A percentile compares a stretch with the other conserved stretches of the same genome.
Evolutionary conservation across 1,140 invertebrate species (phyloP).

Genomic region (Brachionus asplanchnoidis): DNA sequence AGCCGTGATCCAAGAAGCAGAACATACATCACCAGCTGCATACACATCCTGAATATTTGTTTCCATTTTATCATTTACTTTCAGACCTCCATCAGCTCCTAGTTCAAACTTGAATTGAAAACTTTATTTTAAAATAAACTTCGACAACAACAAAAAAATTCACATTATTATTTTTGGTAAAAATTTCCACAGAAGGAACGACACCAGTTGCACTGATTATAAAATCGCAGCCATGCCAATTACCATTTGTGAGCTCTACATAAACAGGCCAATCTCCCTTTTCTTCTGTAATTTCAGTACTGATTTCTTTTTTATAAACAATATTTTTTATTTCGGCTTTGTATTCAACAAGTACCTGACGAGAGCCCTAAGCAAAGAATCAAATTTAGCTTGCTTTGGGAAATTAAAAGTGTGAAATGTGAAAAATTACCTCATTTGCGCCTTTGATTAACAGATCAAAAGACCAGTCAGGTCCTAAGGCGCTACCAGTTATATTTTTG

Average conservation of each 20-base stretch:
- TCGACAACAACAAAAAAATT: neutral
- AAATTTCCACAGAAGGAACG: conserved; percentile 60
- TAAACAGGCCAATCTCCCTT: conserved; percentile 65
- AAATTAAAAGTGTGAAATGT: too few species aligned
- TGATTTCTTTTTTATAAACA: conserved; percentile 47
- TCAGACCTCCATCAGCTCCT: conserved; percentile 63
- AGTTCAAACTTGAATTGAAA: conserved; percentile 18
- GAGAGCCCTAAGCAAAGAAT: conserved; percentile 49
- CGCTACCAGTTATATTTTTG: conserved; percentile 65
- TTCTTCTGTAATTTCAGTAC: conserved; percentile 17
- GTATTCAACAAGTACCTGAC: conserved; percentile 62
- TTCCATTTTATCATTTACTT: conserved; percentile 78
- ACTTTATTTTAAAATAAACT: too few species aligned
- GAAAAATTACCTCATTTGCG: conserved; percentile 44
- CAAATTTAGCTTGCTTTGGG: too few species aligned
- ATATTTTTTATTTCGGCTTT: conserved; percentile 65
- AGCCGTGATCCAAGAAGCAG: conserved; percentile 69
- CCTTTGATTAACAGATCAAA: conserved; percentile 65
- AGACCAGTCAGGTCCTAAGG: conserved; percentile 92
- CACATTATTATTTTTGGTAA: conserved; percentile 52
- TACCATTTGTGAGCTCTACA: conserved; percentile 70
- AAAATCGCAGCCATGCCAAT: conserved; percentile 76
- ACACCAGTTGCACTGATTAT: conserved; percentile 93
- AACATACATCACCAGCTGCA: conserved; percentile 89
- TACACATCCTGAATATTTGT: conserved; percentile 74